Evolutionary conservation across 2,113 vertebrate species (phyloP).

Genomic region (Dipodomys spectabilis): DNA sequence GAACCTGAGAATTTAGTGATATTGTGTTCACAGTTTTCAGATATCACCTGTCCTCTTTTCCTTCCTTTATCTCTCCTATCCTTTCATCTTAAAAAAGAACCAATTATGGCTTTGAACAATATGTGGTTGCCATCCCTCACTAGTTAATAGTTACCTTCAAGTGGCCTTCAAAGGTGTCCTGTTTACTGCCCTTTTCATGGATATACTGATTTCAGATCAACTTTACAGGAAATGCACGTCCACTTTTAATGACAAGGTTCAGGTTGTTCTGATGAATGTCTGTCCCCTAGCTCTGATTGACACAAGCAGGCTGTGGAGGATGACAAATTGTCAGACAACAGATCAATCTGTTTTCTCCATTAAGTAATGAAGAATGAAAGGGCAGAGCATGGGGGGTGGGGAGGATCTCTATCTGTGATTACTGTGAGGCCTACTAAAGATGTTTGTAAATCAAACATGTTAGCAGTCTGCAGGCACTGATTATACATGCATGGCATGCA

Average conservation of each 20-base stretch:
- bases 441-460: slow-evolving; percentile 55
- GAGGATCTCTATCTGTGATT: slow-evolving; percentile 61
- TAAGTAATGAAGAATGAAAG: slow-evolving; percentile 89
- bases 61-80: neutral
- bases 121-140: neutral
- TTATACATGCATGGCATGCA: slow-evolving; percentile 58
- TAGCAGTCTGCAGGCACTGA: slow-evolving; percentile 20
- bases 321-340: slow-evolving; percentile 88
- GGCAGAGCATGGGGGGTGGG: slow-evolving; percentile 80
- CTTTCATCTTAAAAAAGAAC: neutral
- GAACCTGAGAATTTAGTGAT: slow-evolving; percentile 29
- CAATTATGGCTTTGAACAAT: neutral
- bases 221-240: slow-evolving; percentile 28
- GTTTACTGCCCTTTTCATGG: slow-evolving; percentile 26
- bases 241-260: slow-evolving; percentile 68
- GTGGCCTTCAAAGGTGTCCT: neutral
- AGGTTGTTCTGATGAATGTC: slow-evolving; percentile 78
- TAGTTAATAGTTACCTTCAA: slow-evolving; percentile 30
- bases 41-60: neutral
- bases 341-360: slow-evolving; percentile 89
- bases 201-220: slow-evolving; percentile 67
- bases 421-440: slow-evolving; percentile 20
- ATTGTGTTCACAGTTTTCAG: neutral
- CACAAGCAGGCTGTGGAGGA: slow-evolving; percentile 69
- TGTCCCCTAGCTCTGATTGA: slow-evolving; percentile 85